Conservation (phyloP, 2,888 invertebrate species). For the Ophioninae sp. region DNA sequence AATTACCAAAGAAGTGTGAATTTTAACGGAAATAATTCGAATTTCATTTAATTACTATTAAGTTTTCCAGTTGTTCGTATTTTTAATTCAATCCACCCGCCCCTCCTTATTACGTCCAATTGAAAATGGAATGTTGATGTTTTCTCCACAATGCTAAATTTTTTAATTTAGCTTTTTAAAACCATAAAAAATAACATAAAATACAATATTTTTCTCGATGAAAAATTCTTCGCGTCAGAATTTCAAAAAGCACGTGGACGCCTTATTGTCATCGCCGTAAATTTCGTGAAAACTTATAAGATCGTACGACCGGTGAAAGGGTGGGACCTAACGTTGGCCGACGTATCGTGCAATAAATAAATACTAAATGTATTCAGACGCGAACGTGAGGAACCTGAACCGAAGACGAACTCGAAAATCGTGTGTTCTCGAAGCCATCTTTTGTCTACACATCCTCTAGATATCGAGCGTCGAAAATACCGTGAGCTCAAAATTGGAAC, state of each 20-base stretch:
- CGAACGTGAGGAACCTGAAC: background rate
- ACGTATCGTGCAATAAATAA: background rate
- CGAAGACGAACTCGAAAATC: background rate
- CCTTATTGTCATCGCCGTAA: background rate
- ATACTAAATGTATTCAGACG: background rate
- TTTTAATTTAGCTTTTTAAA: too few relatives aligned
- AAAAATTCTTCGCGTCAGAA: background rate
- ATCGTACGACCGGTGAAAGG: background rate
- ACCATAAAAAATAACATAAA: too few relatives aligned
- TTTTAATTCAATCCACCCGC: too few relatives aligned
- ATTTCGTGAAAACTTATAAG: background rate
- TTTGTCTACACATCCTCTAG: constrained; percentile 13
- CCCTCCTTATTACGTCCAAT: too few relatives aligned
- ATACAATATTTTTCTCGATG: background rate
- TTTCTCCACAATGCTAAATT: too few relatives aligned
- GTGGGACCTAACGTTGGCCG: background rate
- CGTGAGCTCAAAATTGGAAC: constrained; percentile 45
- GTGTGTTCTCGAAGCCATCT: background rate
- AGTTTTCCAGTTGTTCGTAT: too few relatives aligned
- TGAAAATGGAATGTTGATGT: too few relatives aligned
- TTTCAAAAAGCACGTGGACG: background rate
- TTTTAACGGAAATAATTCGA: too few relatives aligned
- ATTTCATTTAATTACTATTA: too few relatives aligned
- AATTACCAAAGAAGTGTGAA: too few relatives aligned
- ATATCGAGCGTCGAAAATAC: constrained; percentile 9